Evolutionary conservation across 2,888 invertebrate genomes (phyloP), one percentile per base, ranked within the genome.

Genomic region (Apodemia zela): DNA sequence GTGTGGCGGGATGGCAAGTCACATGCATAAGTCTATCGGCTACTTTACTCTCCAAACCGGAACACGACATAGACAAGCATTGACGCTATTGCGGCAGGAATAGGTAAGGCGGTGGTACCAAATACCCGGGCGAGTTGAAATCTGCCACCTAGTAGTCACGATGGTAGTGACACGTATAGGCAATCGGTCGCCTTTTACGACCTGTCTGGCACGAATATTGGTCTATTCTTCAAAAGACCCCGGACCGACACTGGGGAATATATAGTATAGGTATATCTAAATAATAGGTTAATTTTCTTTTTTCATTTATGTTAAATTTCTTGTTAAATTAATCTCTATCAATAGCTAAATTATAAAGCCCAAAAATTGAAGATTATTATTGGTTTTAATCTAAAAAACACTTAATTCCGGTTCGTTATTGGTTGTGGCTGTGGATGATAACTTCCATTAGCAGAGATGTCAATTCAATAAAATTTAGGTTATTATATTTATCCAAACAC

Each of bases 391-490:
- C 10, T 54, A 54, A 54, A 54, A 54, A 54, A 18, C 25, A 25
- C 54, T 54, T 18, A 13, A 25, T 54, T 54, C 25, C 13, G 7
- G 25, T 54, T 21, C 6, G 25, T 4, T 54, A 15, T 54, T 13
- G 54, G 15, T 25, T 15, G 15, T 15, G 54, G 54, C 25, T 25
- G 54, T 15, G 7, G 7, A 54, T 21, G 51, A 54, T 54, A 21
- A 54, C 21, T 10, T 54, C 25, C 54, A 54, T 54, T 54, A 54
- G 25, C 54, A 25, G 54, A 54, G 18, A 54, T 54, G 54, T 54
- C 25, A 54, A 54, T 25, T 25, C 54, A 54, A 54, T 54, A 29
- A 25, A 13, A 54, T 54, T 29, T 54, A 54, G 25, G 54, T 29
- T 15, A 54, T 54, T 25, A 54, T 54, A 25, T 54, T 54, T 54